These are phyloP conservation scores for Punctoribates punctum DNA, from an alignment of 2,888 invertebrate species.

Conservation along the genomic window DNA sequence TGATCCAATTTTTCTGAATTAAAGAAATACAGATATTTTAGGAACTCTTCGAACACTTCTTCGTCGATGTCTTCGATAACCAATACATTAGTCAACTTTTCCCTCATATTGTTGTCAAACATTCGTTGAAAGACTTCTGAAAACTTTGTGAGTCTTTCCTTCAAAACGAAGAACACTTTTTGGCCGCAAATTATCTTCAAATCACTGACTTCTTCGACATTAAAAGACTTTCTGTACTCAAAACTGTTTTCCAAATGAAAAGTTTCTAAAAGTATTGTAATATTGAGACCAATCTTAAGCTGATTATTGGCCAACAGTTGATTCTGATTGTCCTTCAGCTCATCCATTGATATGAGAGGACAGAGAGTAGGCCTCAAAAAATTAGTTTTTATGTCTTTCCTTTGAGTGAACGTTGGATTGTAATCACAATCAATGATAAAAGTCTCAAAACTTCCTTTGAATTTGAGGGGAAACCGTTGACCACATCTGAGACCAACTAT, in stretches of 20 bases:
- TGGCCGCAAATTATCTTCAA: not conserved
- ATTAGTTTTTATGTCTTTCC: too few species aligned
- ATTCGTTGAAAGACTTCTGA: not conserved
- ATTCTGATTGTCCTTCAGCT: too few species aligned
- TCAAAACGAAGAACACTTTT: not conserved
- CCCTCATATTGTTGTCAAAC: not conserved
- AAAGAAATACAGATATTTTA: not conserved
- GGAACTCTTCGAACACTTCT: not conserved
- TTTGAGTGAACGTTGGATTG: too few species aligned
- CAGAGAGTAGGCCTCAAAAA: too few species aligned
- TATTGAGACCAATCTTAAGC: too few species aligned
- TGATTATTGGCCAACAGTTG: too few species aligned
- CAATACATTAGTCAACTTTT: not conserved
- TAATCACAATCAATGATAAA: too few species aligned
- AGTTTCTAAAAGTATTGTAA: too few species aligned
- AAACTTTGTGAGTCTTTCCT: not conserved
- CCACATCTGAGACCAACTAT: too few species aligned
- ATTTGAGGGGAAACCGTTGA: too few species aligned
- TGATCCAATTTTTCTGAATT: conserved; percentile 2
- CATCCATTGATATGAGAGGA: too few species aligned
- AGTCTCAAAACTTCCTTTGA: too few species aligned
- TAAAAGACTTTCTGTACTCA: not conserved
- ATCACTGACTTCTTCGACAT: conserved; percentile 18
- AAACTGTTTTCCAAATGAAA: not conserved
- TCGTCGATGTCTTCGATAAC: not conserved